phyloP scores from a whole-genome alignment of 2,113 vertebrate species.

The Caranx ignobilis region DNA sequence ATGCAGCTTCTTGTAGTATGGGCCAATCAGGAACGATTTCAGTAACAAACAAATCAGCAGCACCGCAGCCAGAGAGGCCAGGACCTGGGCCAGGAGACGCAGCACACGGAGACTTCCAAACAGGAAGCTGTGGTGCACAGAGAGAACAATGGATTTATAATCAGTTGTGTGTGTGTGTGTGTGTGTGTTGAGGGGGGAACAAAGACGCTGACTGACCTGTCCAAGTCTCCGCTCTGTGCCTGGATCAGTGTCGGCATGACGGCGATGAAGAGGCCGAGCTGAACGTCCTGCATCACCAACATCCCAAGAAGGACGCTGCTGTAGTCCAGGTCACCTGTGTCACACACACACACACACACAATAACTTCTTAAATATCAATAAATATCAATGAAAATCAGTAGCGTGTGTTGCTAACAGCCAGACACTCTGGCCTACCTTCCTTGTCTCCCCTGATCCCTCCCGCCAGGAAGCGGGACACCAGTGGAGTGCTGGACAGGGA shows the following conservation, averaged over 20 bases:
- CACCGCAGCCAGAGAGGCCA: conserved; percentile 90
- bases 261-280: conserved; percentile 95
- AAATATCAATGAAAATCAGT: not conserved
- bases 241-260: conserved; percentile 94
- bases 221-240: conserved; percentile 85
- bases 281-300: conserved; percentile 97
- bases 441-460: conserved; percentile 89
- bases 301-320: conserved; percentile 94
- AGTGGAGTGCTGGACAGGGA: conserved; percentile 97
- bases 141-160: conserved; percentile 1
- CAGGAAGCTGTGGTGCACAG: conserved; percentile 75
- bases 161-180: not conserved
- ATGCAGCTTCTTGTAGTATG: conserved; percentile 93
- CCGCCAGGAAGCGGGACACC: conserved; percentile 94
- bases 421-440: conserved; percentile 85
- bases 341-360: conserved; percentile 20
- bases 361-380: too few relatives aligned
- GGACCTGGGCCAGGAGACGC: conserved; percentile 88
- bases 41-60: conserved; percentile 89
- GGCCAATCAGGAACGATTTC: conserved; percentile 92
- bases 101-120: conserved; percentile 88
- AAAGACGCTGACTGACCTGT: conserved; percentile 82
- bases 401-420: not conserved
- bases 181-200: not conserved
- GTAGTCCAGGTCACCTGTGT: conserved; percentile 92